These are phyloP conservation scores for Chouioia cunea DNA, from an alignment of 2,888 invertebrate genomes.

Conservation along the genomic window DNA sequence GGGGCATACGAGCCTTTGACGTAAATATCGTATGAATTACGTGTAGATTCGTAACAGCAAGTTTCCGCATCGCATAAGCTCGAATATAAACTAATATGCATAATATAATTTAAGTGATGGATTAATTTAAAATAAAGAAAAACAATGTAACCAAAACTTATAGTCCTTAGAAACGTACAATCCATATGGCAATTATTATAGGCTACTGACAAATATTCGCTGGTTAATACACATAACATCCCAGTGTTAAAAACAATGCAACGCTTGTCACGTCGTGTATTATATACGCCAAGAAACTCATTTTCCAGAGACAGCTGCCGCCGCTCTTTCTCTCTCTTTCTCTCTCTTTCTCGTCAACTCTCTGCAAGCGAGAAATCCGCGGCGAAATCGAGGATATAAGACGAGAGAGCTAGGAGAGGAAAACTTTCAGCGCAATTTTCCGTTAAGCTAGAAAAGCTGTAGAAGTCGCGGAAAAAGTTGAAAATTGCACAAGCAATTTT, in stretches of 20 bases:
- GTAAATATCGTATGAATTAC: no score
- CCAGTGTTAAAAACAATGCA: neutral
- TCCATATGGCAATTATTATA: no score
- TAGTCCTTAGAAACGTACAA: no score
- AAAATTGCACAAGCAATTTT: slow-evolving; percentile 34
- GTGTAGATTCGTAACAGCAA: no score
- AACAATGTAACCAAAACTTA: no score
- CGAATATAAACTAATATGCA: no score
- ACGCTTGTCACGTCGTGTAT: neutral
- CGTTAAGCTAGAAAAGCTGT: slow-evolving; percentile 34
- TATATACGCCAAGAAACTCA: slow-evolving; percentile 46
- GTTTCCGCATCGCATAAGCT: no score
- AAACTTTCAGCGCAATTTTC: slow-evolving; percentile 41
- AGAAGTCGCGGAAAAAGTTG: slow-evolving; percentile 43
- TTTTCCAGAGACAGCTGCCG: slow-evolving; percentile 45
- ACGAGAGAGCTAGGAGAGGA: slow-evolving; percentile 43
- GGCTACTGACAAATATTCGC: no score
- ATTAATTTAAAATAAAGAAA: no score
- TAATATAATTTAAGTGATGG: no score
- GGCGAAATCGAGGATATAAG: slow-evolving; percentile 44
- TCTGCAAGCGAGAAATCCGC: slow-evolving; percentile 35
- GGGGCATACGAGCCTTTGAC: no score
- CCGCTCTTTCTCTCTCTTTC: slow-evolving; percentile 18
- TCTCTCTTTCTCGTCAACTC: slow-evolving; percentile 39
- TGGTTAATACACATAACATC: no score